Evolutionary conservation across 2,888 invertebrate species (phyloP), one percentile per base, ranked within the genome.

Genomic region (Buathra laborator): DNA sequence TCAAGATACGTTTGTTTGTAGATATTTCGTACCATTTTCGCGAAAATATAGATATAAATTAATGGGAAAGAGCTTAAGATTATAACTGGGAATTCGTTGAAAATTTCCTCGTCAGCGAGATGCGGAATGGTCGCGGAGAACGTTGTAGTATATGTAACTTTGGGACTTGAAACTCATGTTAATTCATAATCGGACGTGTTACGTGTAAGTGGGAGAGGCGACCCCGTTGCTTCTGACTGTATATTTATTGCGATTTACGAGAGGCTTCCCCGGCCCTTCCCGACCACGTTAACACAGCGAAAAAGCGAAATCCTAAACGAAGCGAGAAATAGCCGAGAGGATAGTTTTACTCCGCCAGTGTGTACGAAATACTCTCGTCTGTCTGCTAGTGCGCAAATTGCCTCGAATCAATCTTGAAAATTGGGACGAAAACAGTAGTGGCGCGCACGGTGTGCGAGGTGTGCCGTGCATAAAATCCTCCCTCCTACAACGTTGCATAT

Each of bases 401-500:
- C 81, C 72, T 84, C 70, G 83, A 90, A 90, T 89, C 91, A 90
- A 90, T 90, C 89, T 88, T 81, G 87, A 89, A 90, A 91, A 90
- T 90, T 86, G 87, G 85, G 77, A 85, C 82, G 87, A 89, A 88
- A 90, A 88, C 87, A 86, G 86, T 77, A 64, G 66, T 75, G 71
- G 32, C 81, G 84, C 74, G 74, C 59, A 32, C 59, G 59, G 59
- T 32, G 72, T 78, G 75, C 87, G 70, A 72, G 74, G 79, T 86
- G 86, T 87, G 84, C 16, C 78, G 78, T 67, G 78, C 81, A 75
- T 88, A 87, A 90, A 89, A 89, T 86, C 66, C 37, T 64, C 79
- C 48, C 74, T 78, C 62, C 85, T 76, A 56, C 75, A 78, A 78
- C 87, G 83, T 89, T 90, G 89, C 89, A 90, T 90, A 90, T 90